A percentile compares a stretch with the other conserved stretches of the same genome.
These are phyloP conservation scores for Parasteatoda tepidariorum DNA, from an alignment of 1,140 invertebrate genomes.

Conservation along the genomic window DNA sequence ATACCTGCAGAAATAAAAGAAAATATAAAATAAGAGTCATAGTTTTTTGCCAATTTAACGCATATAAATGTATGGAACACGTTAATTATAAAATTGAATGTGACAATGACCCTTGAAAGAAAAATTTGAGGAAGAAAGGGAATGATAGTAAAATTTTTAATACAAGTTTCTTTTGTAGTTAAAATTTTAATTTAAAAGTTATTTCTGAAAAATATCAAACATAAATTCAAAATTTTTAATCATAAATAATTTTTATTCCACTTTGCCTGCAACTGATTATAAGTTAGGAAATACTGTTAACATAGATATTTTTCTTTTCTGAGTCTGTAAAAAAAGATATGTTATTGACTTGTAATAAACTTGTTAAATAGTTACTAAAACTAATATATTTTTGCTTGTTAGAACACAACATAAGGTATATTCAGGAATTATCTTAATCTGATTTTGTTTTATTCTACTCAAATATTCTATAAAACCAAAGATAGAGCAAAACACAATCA, in stretches of 20 bases:
- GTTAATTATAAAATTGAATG: background rate
- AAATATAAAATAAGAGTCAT: background rate
- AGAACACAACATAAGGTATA: too few species aligned
- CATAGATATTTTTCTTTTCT: background rate
- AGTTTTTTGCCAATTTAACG: background rate
- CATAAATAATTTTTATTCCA: too few species aligned
- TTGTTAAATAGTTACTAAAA: too few species aligned
- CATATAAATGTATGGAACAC: background rate
- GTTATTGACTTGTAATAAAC: background rate
- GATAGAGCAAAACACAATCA: too few species aligned
- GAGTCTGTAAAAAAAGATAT: background rate
- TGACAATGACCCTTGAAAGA: background rate
- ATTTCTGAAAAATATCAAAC: too few species aligned
- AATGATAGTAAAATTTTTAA: background rate
- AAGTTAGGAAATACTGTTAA: background rate
- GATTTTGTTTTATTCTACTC: too few species aligned
- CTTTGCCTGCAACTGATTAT: too few species aligned
- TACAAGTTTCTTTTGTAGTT: background rate
- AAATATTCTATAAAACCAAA: too few species aligned
- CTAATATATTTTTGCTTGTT: too few species aligned
- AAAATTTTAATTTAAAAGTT: background rate
- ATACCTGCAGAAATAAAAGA: conserved; percentile 13
- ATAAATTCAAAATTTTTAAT: too few species aligned
- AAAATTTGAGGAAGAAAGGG: background rate
- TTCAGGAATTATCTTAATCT: too few species aligned